A percentile compares a stretch with the other conserved stretches of the same genome.
phyloP scores from a whole-genome alignment of 2,113 vertebrate genomes.

The Melanerpes formicivorus region DNA sequence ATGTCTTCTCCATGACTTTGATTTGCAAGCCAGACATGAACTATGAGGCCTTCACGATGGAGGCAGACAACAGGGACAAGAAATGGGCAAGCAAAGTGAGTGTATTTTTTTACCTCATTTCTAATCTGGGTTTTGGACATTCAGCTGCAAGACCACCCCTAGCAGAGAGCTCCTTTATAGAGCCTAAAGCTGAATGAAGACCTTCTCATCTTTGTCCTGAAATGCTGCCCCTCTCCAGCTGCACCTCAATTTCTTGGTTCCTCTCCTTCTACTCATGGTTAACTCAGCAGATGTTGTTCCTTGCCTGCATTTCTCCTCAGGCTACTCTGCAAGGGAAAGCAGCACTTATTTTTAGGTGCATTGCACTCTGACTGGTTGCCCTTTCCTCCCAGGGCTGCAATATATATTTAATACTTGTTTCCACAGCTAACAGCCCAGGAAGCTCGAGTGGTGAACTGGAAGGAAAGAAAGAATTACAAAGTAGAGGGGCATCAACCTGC shows the following conservation, averaged over 20 bases:
- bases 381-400: constrained; percentile 10
- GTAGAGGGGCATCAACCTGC: background rate
- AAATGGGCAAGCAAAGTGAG: background rate
- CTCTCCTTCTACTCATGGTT: background rate
- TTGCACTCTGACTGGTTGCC: constrained; percentile 6
- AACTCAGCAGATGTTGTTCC: background rate
- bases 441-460: constrained; percentile 13
- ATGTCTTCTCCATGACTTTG: background rate
- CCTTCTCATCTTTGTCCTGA: background rate
- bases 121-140: background rate
- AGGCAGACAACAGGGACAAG: background rate
- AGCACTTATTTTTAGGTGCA: constrained; percentile 47
- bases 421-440: constrained; percentile 24
- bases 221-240: background rate
- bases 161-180: background rate
- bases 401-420: constrained; percentile 44
- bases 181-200: background rate
- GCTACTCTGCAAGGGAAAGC: constrained; percentile 27
- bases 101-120: background rate
- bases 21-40: background rate
- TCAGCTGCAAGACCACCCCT: background rate
- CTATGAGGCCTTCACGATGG: background rate
- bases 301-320: background rate
- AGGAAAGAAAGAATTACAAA: background rate
- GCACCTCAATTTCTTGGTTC: background rate